phyloP scores from a whole-genome alignment of 2,888 invertebrate genomes.

The Stenodera caucasica region DNA sequence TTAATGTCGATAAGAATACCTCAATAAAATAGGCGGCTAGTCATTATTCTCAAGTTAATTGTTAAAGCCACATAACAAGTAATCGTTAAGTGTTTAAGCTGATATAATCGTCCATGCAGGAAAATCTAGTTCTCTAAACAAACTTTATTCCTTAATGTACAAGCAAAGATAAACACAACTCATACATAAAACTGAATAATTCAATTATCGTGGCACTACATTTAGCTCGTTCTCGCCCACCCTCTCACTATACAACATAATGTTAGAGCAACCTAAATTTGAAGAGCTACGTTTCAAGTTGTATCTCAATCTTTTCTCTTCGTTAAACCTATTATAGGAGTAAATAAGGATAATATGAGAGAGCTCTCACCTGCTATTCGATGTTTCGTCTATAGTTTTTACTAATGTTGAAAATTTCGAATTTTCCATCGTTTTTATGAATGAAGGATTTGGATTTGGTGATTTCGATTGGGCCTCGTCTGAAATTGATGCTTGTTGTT shows the following conservation, averaged over 20 bases:
- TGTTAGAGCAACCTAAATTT: too few relatives aligned
- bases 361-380: conserved; percentile 26
- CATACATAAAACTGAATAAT: neutral
- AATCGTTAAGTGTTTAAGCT: neutral
- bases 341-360: too few relatives aligned
- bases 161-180: neutral
- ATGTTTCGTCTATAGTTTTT: conserved; percentile 44
- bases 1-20: too few relatives aligned
- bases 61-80: neutral
- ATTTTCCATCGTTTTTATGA: conserved; percentile 54
- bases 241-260: too few relatives aligned
- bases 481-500: conserved; percentile 16
- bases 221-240: too few relatives aligned
- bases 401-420: conserved; percentile 53
- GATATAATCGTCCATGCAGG: neutral
- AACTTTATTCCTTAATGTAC: neutral
- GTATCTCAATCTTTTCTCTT: too few relatives aligned
- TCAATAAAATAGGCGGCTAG: too few relatives aligned
- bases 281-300: too few relatives aligned
- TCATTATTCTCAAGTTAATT: neutral
- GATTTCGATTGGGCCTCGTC: conserved; percentile 41
- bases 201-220: too few relatives aligned
- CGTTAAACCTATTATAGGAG: too few relatives aligned
- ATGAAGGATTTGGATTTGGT: conserved; percentile 49
- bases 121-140: neutral